phyloP scores from a whole-genome alignment of 2,888 invertebrate genomes.

The Conchocele bisecta region DNA sequence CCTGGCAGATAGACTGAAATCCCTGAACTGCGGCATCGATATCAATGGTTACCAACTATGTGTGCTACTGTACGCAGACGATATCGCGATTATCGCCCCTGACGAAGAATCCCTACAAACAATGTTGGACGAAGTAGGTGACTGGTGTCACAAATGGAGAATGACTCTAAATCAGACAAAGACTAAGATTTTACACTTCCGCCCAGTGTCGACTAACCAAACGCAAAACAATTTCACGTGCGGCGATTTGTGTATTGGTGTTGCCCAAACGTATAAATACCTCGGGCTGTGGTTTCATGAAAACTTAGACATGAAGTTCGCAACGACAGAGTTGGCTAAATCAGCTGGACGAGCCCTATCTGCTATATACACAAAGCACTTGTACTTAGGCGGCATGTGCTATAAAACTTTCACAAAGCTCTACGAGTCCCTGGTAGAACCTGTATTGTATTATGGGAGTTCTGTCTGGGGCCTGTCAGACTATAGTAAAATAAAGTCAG shows the following conservation, averaged over 20 bases:
- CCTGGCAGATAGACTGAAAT: not conserved
- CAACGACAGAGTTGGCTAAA: slow-evolving; percentile 26
- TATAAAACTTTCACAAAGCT: slow-evolving; percentile 16
- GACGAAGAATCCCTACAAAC: not conserved
- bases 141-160: slow-evolving; percentile 23
- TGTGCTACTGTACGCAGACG: not conserved
- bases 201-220: not conserved
- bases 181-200: slow-evolving; percentile 14
- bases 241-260: not conserved
- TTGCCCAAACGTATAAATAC: slow-evolving; percentile 22
- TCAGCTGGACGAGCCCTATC: slow-evolving; percentile 24
- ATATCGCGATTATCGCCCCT: slow-evolving; percentile 3
- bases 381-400: slow-evolving; percentile 13
- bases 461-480: slow-evolving; percentile 19
- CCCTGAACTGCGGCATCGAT: not conserved
- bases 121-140: slow-evolving; percentile 11
- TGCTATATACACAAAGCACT: slow-evolving; percentile 14
- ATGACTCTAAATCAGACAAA: slow-evolving; percentile 15
- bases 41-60: not conserved
- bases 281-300: slow-evolving; percentile 37
- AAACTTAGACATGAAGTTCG: not conserved
- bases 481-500: slow-evolving; percentile 7
- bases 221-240: not conserved
- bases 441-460: slow-evolving; percentile 21
- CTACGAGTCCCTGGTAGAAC: slow-evolving; percentile 21